A percentile compares a stretch with the other conserved stretches of the same genome.
Evolutionary conservation across 2,797 vertebrate genomes (phyloP).

Genomic region (Luscinia luscinia): DNA sequence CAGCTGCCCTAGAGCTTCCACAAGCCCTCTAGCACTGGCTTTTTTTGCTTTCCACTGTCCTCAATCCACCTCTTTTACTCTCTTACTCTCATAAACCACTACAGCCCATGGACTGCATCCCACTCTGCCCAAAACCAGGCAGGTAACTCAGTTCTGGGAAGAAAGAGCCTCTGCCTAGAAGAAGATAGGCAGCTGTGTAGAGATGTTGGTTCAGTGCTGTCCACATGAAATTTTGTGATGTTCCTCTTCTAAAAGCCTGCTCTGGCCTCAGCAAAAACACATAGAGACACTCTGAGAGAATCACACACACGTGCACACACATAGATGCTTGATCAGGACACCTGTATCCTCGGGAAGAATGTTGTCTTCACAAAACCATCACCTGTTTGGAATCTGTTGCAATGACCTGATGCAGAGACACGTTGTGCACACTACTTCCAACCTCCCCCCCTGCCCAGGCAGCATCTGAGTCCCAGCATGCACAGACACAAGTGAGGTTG

Average conservation of each 20-base stretch:
- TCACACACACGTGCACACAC: accelerated
- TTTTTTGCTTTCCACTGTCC: not conserved
- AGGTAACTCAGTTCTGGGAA: not conserved
- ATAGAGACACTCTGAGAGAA: not conserved
- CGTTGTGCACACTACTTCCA: not conserved
- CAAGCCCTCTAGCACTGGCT: not conserved
- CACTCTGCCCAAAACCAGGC: not conserved
- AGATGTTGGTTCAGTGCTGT: not conserved
- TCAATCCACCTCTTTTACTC: not conserved
- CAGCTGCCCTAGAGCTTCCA: not conserved
- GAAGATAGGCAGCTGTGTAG: accelerated
- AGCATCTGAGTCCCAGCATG: not conserved
- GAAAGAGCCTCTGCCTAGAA: not conserved
- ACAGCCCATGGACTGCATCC: not conserved
- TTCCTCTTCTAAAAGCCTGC: not conserved
- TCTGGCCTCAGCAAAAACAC: not conserved
- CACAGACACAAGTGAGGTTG: not conserved
- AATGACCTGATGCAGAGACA: not conserved
- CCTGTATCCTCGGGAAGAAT: not conserved
- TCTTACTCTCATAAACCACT: not conserved
- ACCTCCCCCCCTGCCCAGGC: accelerated
- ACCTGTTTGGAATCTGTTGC: conserved; percentile 46
- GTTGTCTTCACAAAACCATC: not conserved
- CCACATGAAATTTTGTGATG: not conserved
- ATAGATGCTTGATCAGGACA: not conserved